These are phyloP conservation scores for Pandemis cinnamomeana DNA, from an alignment of 2,888 invertebrate species.

Conservation along the genomic window DNA sequence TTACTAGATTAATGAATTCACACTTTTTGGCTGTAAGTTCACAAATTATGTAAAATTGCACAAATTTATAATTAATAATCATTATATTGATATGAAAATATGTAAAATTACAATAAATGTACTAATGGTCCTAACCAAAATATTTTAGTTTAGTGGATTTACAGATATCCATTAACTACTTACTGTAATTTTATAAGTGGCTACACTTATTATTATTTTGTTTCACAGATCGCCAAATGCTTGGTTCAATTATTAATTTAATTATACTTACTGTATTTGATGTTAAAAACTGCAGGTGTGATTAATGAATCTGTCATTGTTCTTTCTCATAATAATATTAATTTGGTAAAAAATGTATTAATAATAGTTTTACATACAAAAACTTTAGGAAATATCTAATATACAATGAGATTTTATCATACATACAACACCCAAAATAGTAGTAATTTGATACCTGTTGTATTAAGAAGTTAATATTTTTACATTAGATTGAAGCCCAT, in stretches of 20 bases:
- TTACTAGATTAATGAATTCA: constrained; percentile 21
- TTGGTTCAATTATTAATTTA: background rate
- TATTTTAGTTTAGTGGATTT: background rate
- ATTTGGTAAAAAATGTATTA: background rate
- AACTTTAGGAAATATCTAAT: background rate
- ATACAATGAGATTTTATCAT: constrained; percentile 8
- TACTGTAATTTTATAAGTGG: background rate
- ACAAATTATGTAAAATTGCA: constrained; percentile 24
- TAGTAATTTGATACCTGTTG: constrained; percentile 1
- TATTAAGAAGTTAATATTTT: constrained; percentile 1
- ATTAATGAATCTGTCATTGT: background rate
- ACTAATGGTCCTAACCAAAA: constrained; percentile 5
- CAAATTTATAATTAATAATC: constrained; percentile 27
- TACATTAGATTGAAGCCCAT: background rate
- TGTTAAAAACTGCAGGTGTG: background rate
- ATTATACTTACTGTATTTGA: background rate
- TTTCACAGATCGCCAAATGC: background rate
- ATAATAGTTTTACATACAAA: background rate
- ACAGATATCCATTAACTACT: background rate
- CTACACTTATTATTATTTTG: background rate
- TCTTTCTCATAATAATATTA: background rate
- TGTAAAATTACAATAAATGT: constrained; percentile 20
- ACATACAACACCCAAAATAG: background rate
- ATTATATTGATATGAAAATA: constrained; percentile 3
- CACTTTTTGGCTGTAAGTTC: constrained; percentile 22